Conservation (phyloP, 2,797 vertebrate genomes). For the Rhinophrynus dorsalis region DNA sequence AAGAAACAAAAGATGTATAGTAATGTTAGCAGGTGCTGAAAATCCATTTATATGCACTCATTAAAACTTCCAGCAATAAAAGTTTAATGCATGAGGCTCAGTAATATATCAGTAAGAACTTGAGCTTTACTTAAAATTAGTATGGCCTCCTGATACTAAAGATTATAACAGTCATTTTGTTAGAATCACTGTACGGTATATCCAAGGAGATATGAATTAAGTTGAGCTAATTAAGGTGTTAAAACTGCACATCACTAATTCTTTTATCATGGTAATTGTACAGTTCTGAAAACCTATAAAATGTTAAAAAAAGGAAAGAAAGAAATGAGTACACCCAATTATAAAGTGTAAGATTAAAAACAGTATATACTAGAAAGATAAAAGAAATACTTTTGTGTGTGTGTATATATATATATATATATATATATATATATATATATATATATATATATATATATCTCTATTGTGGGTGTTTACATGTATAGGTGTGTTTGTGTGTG, state of each 20-base stretch:
- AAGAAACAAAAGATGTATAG: constrained; percentile 11
- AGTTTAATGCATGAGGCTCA: constrained; percentile 5
- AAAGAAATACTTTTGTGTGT: too few relatives aligned
- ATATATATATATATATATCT: too few relatives aligned
- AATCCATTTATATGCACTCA: constrained; percentile 9
- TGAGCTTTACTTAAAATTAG: constrained; percentile 41
- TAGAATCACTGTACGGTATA: neutral
- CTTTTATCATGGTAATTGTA: too few relatives aligned
- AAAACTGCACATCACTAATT: neutral
- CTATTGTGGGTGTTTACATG: too few relatives aligned
- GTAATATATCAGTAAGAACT: constrained; percentile 26
- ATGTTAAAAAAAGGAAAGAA: too few relatives aligned
- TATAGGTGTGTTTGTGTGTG: too few relatives aligned
- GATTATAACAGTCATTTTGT: constrained; percentile 9
- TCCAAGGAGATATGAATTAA: constrained; percentile 3
- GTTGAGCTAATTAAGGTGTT: constrained; percentile 2
- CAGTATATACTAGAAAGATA: too few relatives aligned
- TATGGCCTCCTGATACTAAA: constrained; percentile 12
- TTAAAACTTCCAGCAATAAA: constrained; percentile 35
- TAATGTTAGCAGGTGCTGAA: constrained; percentile 36
- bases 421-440: too few relatives aligned
- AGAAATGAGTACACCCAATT: too few relatives aligned
- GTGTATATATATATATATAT: too few relatives aligned
- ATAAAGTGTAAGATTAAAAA: too few relatives aligned
- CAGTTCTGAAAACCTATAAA: too few relatives aligned